These are phyloP conservation scores for Diploscapter pachys DNA, from an alignment of 1,140 invertebrate species.

Conservation along the genomic window DNA sequence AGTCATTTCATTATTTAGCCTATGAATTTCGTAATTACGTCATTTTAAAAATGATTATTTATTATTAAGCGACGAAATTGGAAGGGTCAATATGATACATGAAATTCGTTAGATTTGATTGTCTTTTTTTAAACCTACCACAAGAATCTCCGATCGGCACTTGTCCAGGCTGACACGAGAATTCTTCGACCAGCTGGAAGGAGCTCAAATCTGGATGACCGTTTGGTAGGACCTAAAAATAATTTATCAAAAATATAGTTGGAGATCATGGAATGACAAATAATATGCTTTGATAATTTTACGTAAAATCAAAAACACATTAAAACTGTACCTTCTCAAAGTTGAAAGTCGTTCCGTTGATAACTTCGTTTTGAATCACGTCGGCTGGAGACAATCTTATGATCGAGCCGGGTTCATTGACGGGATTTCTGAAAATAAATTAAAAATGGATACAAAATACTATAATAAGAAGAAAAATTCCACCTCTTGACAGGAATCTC, in stretches of 20 bases:
- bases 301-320: background rate
- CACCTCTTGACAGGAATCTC: constrained; percentile 42
- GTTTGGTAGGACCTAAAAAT: constrained; percentile 72
- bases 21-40: no score
- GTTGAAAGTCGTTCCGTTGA: constrained; percentile 47
- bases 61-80: no score
- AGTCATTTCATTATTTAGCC: background rate
- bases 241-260: background rate
- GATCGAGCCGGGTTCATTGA: no score
- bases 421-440: no score
- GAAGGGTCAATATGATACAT: no score
- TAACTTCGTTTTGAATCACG: constrained; percentile 51
- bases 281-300: no score
- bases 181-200: constrained; percentile 78
- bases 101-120: constrained; percentile 2
- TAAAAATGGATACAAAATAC: no score
- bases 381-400: constrained; percentile 25
- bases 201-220: constrained; percentile 87
- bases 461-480: no score
- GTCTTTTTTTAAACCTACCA: constrained; percentile 65
- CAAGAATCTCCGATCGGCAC: constrained; percentile 86
- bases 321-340: constrained; percentile 50
- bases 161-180: constrained; percentile 84
- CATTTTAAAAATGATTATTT: no score
- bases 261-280: no score